These are phyloP conservation scores for Dipodomys stephensi DNA, from an alignment of 2,113 vertebrate species.

Conservation along the genomic window DNA sequence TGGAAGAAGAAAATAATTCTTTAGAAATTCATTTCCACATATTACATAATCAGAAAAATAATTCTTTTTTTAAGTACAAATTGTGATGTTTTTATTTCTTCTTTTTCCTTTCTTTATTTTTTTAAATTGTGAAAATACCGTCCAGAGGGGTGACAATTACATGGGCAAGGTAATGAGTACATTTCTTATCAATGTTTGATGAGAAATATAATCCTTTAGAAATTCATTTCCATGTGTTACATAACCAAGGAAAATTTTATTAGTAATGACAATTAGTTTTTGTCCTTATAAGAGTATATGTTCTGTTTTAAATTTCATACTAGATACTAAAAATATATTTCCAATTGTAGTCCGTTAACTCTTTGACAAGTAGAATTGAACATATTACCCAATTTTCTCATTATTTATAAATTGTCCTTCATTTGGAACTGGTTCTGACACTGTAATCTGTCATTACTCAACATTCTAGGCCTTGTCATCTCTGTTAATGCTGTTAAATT, in stretches of 20 bases:
- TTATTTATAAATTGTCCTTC: neutral
- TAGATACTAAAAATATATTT: neutral
- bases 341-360: neutral
- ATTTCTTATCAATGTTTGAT: too few species aligned
- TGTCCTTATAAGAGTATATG: neutral
- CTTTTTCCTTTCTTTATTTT: too few species aligned
- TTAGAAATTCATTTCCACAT: too few species aligned
- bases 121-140: too few species aligned
- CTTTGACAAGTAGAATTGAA: neutral
- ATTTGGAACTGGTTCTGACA: neutral
- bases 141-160: too few species aligned
- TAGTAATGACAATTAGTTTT: neutral
- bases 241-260: neutral
- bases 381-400: neutral
- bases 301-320: slow-evolving; percentile 26
- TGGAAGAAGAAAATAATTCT: neutral
- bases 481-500: neutral
- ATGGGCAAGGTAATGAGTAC: too few species aligned
- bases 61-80: too few species aligned
- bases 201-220: neutral
- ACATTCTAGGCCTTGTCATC: neutral
- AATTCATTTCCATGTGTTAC: neutral
- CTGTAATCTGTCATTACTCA: neutral
- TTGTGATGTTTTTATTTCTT: too few species aligned
- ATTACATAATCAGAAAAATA: too few species aligned